phyloP scores from a whole-genome alignment of 2,797 vertebrate species.

The Anas acuta region DNA sequence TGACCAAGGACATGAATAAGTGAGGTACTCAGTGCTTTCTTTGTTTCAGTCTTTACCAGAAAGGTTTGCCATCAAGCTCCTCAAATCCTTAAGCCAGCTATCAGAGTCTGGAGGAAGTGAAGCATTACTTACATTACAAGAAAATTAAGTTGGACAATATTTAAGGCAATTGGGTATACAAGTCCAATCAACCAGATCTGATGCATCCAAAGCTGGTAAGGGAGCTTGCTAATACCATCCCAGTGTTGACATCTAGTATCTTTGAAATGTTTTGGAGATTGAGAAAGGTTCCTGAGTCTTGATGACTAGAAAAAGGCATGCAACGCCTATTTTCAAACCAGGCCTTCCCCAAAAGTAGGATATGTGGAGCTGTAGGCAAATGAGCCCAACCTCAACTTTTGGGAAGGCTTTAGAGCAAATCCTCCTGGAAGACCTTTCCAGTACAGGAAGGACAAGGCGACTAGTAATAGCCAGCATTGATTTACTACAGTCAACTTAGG shows the following conservation, averaged over 20 bases:
- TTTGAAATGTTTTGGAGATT: not conserved
- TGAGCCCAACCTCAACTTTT: not conserved
- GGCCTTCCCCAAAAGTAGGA: not conserved
- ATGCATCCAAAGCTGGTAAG: not conserved
- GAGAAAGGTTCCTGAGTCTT: not conserved
- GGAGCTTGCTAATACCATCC: not conserved
- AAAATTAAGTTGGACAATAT: not conserved
- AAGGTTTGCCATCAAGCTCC: not conserved
- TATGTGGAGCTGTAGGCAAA: not conserved
- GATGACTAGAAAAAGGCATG: not conserved
- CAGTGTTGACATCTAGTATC: not conserved
- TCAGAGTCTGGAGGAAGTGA: not conserved
- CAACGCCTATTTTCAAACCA: not conserved
- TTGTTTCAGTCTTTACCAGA: rapidly evolving
- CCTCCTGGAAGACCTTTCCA: not conserved
- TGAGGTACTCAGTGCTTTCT: not conserved
- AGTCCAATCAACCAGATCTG: not conserved
- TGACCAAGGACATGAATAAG: not conserved
- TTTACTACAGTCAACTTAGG: not conserved
- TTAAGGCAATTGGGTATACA: not conserved
- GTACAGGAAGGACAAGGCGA: not conserved
- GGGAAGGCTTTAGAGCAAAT: not conserved
- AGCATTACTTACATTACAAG: not conserved
- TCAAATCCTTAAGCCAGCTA: not conserved
- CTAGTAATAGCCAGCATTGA: rapidly evolving